Evolutionary conservation across 2,797 vertebrate genomes (phyloP), one percentile per base, ranked within the genome.

Genomic region (Hoplostethus mediterraneus): DNA sequence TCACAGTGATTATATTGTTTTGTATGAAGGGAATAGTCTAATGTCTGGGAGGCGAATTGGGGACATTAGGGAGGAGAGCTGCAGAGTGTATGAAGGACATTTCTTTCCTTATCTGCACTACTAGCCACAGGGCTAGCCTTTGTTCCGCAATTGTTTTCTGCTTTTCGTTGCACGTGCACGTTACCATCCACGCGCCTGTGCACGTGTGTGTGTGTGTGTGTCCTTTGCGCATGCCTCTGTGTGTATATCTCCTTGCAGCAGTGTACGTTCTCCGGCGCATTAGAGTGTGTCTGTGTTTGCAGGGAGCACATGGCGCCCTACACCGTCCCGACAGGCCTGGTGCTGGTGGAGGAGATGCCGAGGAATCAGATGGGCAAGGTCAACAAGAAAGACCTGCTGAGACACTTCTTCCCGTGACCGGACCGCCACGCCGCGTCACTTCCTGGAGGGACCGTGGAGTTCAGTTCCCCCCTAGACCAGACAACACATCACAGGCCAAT

Each of bases 331-430:
- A 92, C 96, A 0, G 96, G 95, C 80, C 94, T 99, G 76, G 84
- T 97, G 47, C 90, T 96, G 90, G 95, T 99, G 91, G 95, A 97
- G 61, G 94, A 96, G 86, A 94, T 99, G 82, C 97, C 97, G 0
- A 94, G 97, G 81, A 99, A 99, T 89, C 97, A 97, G 88, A 98
- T 99, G 97, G 98, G 98, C 40, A 99, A 99, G 87, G 93, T 98
- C 91, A 98, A 98, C 92, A 99, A 99, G 94, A 97, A 95, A 84
- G 95, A 97, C 54, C 96, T 99, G 1, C 79, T 97, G 81, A 86
- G 77, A 38, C 94, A 84, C 16, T 96, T 98, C 73, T 97, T 95
- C 90, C 87, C 90, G 0, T 74, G 73, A 81, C 28, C 16, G 51
- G 47, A 76, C 54, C 6, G 2, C 42, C 51, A 11, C 9, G 4